Evolutionary conservation across 2,113 vertebrate species (phyloP).

Genomic region (Campylorhamphus procurvoides): DNA sequence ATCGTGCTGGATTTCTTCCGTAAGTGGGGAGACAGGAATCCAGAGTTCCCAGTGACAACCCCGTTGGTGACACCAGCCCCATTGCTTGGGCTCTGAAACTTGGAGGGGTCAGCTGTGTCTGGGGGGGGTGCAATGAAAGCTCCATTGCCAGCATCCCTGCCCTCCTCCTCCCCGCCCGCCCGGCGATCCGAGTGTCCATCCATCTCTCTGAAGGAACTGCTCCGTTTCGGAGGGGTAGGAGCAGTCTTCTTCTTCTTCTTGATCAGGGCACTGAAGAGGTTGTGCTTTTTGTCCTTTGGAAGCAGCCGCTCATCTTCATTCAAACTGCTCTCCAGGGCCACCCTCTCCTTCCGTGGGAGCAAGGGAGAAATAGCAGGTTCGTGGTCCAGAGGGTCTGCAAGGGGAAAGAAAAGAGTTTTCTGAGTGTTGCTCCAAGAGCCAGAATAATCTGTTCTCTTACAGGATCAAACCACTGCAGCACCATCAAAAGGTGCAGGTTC

Average conservation of each 20-base stretch:
- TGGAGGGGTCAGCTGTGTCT: slow-evolving; percentile 73
- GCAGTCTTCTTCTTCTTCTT: slow-evolving; percentile 97
- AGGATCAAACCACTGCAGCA: not conserved
- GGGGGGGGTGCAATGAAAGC: slow-evolving; percentile 20
- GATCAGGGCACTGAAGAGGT: slow-evolving; percentile 90
- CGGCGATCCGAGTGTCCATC: slow-evolving; percentile 80
- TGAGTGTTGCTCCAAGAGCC: not conserved
- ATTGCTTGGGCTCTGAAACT: slow-evolving; percentile 76
- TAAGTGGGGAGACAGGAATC: slow-evolving; percentile 79
- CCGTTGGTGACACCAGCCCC: slow-evolving; percentile 85
- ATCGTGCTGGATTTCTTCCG: slow-evolving; percentile 84
- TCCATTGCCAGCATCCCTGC: slow-evolving; percentile 79
- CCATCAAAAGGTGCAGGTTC: not conserved
- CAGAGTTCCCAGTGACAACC: slow-evolving; percentile 75
- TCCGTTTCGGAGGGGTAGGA: slow-evolving; percentile 90
- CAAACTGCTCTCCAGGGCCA: slow-evolving; percentile 76
- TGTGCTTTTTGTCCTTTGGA: slow-evolving; percentile 89
- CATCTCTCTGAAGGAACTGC: slow-evolving; percentile 93
- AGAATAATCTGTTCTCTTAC: not conserved
- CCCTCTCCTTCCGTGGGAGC: slow-evolving; percentile 90
- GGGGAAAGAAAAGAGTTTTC: not conserved
- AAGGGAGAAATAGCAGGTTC: slow-evolving; percentile 87
- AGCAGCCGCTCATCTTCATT: slow-evolving; percentile 92
- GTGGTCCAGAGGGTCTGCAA: slow-evolving; percentile 82
- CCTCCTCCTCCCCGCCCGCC: slow-evolving; percentile 56